Evolutionary conservation across 2,888 invertebrate genomes (phyloP).

Genomic region (Cosmia pyralina): DNA sequence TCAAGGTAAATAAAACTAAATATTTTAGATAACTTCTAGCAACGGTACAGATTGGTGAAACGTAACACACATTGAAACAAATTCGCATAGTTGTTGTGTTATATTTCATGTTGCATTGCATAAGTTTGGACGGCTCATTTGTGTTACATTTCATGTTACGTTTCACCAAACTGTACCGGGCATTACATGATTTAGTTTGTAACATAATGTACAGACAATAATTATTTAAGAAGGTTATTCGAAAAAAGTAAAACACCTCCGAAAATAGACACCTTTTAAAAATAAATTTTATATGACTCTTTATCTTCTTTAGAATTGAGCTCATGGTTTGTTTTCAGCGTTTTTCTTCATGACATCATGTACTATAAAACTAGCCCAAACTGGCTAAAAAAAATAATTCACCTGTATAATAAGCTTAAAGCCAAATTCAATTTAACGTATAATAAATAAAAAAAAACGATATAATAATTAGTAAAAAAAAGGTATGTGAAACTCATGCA

Average conservation of each 20-base stretch:
- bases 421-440: slow-evolving; percentile 2
- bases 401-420: slow-evolving; percentile 14
- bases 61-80: no score
- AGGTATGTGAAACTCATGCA: slow-evolving; percentile 26
- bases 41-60: not conserved
- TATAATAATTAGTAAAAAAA: not conserved
- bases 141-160: not conserved
- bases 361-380: not conserved
- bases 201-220: not conserved
- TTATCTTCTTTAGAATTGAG: not conserved
- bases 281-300: not conserved
- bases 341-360: not conserved
- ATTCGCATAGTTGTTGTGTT: no score
- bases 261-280: not conserved
- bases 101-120: no score
- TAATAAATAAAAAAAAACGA: not conserved
- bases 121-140: not conserved
- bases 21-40: not conserved
- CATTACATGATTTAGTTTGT: not conserved
- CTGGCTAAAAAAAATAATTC: not conserved
- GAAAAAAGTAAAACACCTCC: not conserved
- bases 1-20: not conserved
- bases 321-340: not conserved
- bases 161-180: not conserved
- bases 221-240: not conserved